These are phyloP conservation scores for Aphrophora alni DNA, from an alignment of 2,888 invertebrate species.

Conservation along the genomic window DNA sequence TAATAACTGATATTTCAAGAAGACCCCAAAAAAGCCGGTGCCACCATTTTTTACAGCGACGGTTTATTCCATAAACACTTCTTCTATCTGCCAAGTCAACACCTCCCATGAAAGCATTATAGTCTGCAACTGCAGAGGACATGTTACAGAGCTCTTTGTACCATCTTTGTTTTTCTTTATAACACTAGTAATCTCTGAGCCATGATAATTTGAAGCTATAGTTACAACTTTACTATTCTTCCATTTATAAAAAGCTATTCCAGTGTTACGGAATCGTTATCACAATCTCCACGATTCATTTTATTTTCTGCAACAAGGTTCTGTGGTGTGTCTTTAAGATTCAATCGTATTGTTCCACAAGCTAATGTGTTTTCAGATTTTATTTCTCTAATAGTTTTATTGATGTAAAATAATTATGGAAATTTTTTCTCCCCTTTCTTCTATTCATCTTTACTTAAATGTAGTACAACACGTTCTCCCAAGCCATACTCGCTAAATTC, in stretches of 20 bases:
- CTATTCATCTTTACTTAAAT: neutral
- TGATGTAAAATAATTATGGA: neutral
- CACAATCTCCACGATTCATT: neutral
- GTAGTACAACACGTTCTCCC: neutral
- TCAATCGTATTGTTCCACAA: neutral
- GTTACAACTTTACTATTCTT: conserved; percentile 11
- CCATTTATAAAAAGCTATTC: conserved; percentile 16
- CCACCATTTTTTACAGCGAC: too few species aligned
- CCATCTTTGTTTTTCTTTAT: conserved; percentile 37
- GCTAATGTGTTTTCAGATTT: neutral
- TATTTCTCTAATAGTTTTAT: neutral
- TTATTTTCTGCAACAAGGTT: neutral
- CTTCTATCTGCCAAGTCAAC: too few species aligned
- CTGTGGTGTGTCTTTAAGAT: neutral
- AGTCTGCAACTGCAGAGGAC: too few species aligned
- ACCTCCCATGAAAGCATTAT: too few species aligned
- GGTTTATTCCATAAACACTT: too few species aligned
- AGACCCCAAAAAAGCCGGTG: too few species aligned
- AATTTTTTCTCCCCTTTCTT: neutral
- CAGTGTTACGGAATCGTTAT: neutral
- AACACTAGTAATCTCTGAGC: conserved; percentile 38
- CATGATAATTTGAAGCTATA: conserved; percentile 25
- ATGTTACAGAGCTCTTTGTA: neutral
- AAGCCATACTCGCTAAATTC: neutral
- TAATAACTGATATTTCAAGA: too few species aligned